Evolutionary conservation across 2,888 invertebrate species (phyloP).

Genomic region (Drosophila nr. fundita): DNA sequence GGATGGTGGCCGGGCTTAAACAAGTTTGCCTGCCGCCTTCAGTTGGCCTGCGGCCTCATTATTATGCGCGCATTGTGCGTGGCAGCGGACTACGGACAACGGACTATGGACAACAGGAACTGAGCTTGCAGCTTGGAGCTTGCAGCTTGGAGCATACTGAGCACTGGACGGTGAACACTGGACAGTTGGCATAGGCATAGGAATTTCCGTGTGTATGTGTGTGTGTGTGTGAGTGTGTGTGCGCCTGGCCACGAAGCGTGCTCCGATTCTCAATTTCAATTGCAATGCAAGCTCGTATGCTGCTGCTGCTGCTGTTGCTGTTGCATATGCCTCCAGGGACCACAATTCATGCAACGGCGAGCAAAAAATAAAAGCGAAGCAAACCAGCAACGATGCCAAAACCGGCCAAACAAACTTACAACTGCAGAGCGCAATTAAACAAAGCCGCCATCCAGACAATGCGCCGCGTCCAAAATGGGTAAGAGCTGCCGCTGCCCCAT

Average conservation of each 20-base stretch:
- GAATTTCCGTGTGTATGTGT: slow-evolving; percentile 49
- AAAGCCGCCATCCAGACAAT: slow-evolving; percentile 68
- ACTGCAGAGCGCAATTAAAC: slow-evolving; percentile 74
- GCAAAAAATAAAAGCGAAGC: slow-evolving; percentile 32
- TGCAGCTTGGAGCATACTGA: slow-evolving; percentile 7
- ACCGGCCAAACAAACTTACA: slow-evolving; percentile 26
- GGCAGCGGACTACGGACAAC: slow-evolving; percentile 23
- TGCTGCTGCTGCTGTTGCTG: slow-evolving; percentile 15
- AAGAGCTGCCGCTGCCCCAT: slow-evolving; percentile 41
- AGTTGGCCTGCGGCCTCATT: slow-evolving; percentile 56
- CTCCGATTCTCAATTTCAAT: slow-evolving; percentile 79
- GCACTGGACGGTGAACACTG: neutral
- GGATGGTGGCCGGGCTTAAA: slow-evolving; percentile 22
- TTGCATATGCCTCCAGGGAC: slow-evolving; percentile 78
- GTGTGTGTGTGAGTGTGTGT: slow-evolving; percentile 6
- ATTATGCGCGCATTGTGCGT: slow-evolving; percentile 81
- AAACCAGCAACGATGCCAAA: slow-evolving; percentile 28
- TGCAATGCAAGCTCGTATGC: slow-evolving; percentile 39
- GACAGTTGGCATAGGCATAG: slow-evolving; percentile 55
- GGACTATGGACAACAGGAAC: slow-evolving; percentile 71
- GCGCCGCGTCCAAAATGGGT: slow-evolving; percentile 55
- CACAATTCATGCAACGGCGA: slow-evolving; percentile 56
- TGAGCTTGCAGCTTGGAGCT: slow-evolving; percentile 21
- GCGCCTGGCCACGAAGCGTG: slow-evolving; percentile 62
- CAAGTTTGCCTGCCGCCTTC: slow-evolving; percentile 40